Conservation (phyloP, 2,888 invertebrate species). For the Tipula unca region DNA sequence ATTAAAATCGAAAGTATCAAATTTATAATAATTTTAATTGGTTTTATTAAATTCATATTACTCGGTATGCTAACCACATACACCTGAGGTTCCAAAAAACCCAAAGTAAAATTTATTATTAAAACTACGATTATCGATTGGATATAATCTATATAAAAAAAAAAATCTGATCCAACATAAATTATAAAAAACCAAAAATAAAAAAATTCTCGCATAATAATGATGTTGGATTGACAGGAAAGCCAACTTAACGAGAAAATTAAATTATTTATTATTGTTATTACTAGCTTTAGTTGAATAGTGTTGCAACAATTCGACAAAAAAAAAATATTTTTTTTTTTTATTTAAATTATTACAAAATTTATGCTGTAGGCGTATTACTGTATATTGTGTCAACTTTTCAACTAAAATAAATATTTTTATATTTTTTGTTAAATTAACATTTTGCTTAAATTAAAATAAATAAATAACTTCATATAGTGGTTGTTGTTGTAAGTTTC, state of each 20-base stretch:
- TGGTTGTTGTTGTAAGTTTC: not conserved
- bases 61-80: no score
- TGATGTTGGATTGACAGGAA: not conserved
- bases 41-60: no score
- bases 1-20: no score
- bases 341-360: not conserved
- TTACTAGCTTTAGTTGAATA: not conserved
- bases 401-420: not conserved
- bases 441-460: conserved; percentile 14
- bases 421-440: not conserved
- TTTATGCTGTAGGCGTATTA: conserved; percentile 8
- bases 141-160: no score
- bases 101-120: no score
- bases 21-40: no score
- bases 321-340: not conserved
- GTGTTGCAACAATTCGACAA: conserved; percentile 14
- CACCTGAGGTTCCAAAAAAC: no score
- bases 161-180: no score
- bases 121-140: no score
- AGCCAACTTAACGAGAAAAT: not conserved
- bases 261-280: not conserved
- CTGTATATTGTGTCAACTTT: not conserved
- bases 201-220: not conserved
- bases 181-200: not conserved
- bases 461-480: not conserved